These are phyloP conservation scores for Cantharis lateralis DNA, from an alignment of 2,888 invertebrate species.

Conservation along the genomic window DNA sequence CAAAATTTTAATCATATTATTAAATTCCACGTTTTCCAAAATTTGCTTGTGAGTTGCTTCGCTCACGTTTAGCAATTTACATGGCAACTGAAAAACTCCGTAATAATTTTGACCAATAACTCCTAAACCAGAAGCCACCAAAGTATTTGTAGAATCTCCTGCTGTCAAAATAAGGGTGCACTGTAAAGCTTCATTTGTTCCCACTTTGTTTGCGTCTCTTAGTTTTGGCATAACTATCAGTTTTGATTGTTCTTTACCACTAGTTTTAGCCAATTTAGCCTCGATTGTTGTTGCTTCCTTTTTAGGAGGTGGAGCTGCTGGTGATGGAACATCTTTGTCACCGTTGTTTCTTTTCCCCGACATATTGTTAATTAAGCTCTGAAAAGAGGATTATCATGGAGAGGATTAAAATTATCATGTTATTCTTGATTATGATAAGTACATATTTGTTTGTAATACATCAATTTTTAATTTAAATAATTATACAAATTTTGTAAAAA, in stretches of 20 bases:
- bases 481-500: no score
- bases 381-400: no score
- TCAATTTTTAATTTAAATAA: no score
- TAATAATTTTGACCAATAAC: slow-evolving; percentile 92
- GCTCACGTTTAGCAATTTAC: slow-evolving; percentile 95
- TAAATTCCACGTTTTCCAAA: slow-evolving; percentile 96
- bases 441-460: no score
- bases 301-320: not conserved
- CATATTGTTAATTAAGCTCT: not conserved
- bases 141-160: slow-evolving; percentile 99
- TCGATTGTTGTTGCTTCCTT: slow-evolving; percentile 80
- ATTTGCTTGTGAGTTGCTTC: slow-evolving; percentile 98
- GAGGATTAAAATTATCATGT: no score
- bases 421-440: no score
- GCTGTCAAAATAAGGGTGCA: slow-evolving; percentile 98
- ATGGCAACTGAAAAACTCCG: slow-evolving; percentile 95
- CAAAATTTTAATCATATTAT: slow-evolving; percentile 93
- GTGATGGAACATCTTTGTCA: not conserved
- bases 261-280: slow-evolving; percentile 92
- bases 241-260: slow-evolving; percentile 84
- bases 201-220: slow-evolving; percentile 98
- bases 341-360: not conserved
- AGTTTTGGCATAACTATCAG: slow-evolving; percentile 92
- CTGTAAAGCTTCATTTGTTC: slow-evolving; percentile 79
- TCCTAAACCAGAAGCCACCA: slow-evolving; percentile 94